Base-by-base conservation (phyloP, 2,888 invertebrate species). In the Cristatella mucedo region DNA sequence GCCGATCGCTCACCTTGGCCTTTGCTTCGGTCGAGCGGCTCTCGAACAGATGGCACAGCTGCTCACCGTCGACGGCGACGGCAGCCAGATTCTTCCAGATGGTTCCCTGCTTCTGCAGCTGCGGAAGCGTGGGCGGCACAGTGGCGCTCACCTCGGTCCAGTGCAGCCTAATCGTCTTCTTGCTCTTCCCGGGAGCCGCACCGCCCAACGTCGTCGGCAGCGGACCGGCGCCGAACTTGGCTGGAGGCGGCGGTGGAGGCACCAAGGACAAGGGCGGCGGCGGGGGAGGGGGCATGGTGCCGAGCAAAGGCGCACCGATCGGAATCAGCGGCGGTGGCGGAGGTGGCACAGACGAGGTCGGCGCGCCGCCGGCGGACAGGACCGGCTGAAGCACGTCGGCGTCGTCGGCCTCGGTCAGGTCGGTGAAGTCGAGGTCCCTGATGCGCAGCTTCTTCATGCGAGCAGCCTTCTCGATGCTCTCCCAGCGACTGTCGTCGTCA, bases 391-490 rank as follows among this genome's bases (percentile, higher is more conserved):
- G 56, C 44, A 53, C 56, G 47, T 62, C 56, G 41, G 78, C 76
- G 59, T 93, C 93, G 49, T 93, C 89, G 41, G 83, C 84, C 24
- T 77, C 76, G 38, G 75, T 76, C 40, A 97, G 72, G 66, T 95
- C 93, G 9, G 86, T 86, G 67, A 97, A 97, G 67, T 97, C 95
- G 56, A 95, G 73, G 67, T 95, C 93, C 63, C 91, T 87, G 46
- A 74, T 70, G 34, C 19, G 13, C 5, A 36, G 36, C 9, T 22
- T 29, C 18, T 29, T 21, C 15, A 13, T 21, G 13, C 15, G 13
- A 4, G 56, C 49, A 40, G 63, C 37, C 2, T 33, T 54, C 41
- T 56, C 53, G 24, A 93, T 66, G 57, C 85, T 83, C 57, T 93
- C 91, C 93, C 95, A 95, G 56, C 89, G 84, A 2, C 91, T 67